Evolutionary conservation across 2,113 vertebrate species (phyloP).

Genomic region (Thomomys bottae): DNA sequence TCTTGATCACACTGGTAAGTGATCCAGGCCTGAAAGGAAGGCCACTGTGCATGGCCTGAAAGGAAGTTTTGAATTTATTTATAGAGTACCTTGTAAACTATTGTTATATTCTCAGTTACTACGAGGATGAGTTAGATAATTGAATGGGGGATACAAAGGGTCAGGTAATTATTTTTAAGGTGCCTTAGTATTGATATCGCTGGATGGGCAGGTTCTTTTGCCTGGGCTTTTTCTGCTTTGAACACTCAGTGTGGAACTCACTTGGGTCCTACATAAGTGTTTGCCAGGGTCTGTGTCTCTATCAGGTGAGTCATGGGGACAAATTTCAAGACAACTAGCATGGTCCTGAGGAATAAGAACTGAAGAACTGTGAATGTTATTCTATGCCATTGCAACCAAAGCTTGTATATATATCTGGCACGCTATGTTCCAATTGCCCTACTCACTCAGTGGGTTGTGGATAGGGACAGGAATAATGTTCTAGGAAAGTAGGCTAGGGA

Average conservation of each 20-base stretch:
- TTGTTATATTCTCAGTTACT: neutral
- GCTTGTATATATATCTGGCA: neutral
- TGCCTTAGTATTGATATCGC: neutral
- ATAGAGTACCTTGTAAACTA: neutral
- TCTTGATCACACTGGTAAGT: neutral
- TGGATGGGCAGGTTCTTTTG: neutral
- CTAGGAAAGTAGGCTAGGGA: neutral
- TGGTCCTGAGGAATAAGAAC: neutral
- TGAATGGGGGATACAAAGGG: neutral
- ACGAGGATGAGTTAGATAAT: neutral
- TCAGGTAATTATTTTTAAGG: neutral
- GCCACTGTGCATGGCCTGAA: neutral
- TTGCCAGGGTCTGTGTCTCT: neutral
- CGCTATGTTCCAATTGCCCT: neutral
- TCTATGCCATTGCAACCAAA: neutral
- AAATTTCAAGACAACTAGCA: neutral
- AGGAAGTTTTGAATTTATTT: neutral
- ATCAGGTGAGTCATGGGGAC: neutral
- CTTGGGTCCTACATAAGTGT: accelerated
- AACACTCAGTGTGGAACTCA: neutral
- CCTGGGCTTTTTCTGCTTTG: neutral
- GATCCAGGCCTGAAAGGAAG: neutral
- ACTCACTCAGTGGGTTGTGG: neutral
- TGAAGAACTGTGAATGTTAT: neutral
- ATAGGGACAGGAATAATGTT: neutral